Percentiles rank a stretch among this genome's conserved stretches.
Conservation (phyloP, 2,888 invertebrate genomes). For the Petrophora chlorosata region DNA sequence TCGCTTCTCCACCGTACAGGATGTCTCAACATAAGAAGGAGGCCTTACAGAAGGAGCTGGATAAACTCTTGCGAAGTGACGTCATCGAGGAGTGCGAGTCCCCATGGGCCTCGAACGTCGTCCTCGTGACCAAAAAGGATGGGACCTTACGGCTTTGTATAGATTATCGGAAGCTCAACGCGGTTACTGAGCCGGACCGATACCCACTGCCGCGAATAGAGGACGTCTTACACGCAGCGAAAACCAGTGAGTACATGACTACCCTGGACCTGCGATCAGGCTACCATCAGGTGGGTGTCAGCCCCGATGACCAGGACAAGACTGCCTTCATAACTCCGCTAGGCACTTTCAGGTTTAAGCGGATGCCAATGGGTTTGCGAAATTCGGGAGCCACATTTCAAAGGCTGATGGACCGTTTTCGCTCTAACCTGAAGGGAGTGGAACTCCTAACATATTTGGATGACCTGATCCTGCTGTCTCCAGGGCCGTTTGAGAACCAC, state of each 20-base stretch:
- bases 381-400: not conserved
- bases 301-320: not conserved
- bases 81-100: slow-evolving; percentile 38
- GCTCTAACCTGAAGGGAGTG: not conserved
- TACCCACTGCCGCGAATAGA: not conserved
- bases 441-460: not conserved
- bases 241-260: not conserved
- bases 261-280: not conserved
- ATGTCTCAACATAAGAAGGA: slow-evolving; percentile 42
- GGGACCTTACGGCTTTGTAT: not conserved
- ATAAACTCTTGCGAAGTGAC: slow-evolving; percentile 39
- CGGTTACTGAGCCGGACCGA: not conserved
- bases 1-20: slow-evolving; percentile 50
- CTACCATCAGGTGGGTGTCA: not conserved
- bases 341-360: slow-evolving; percentile 19
- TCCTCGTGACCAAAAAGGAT: slow-evolving; percentile 25
- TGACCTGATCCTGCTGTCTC: not conserved
- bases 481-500: not conserved
- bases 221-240: not conserved
- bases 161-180: not conserved
- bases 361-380: slow-evolving; percentile 14
- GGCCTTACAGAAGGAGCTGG: slow-evolving; percentile 25
- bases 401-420: not conserved
- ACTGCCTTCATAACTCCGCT: not conserved
- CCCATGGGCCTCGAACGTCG: slow-evolving; percentile 26